A percentile compares a stretch with the other conserved stretches of the same genome.
phyloP scores from a whole-genome alignment of 2,888 invertebrate genomes.

The Lissonota sp. region DNA sequence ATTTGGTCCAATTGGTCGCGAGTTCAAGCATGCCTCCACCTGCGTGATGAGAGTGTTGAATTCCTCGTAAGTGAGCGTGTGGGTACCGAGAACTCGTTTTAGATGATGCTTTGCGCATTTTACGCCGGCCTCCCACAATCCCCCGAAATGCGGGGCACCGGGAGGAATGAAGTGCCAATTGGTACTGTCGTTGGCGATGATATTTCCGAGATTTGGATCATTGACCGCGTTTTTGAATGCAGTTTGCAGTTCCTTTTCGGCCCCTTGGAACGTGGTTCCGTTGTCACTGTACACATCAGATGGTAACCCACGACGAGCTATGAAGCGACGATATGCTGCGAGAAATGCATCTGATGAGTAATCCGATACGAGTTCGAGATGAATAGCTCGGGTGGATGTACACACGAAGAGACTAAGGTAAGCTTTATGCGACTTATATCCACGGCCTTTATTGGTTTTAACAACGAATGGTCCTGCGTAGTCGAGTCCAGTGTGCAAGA shows the following conservation, averaged over 20 bases:
- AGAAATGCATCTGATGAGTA: constrained; percentile 63
- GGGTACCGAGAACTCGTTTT: constrained; percentile 7
- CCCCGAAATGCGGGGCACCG: constrained; percentile 68
- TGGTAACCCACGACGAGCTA: constrained; percentile 70
- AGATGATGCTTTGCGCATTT: constrained; percentile 71
- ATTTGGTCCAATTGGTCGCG: constrained; percentile 17
- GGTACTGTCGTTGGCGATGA: no score
- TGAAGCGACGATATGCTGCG: constrained; percentile 71
- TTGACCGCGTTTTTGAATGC: no score
- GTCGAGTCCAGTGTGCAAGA: constrained; percentile 68
- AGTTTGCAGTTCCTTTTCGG: constrained; percentile 46
- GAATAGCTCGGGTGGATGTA: constrained; percentile 72
- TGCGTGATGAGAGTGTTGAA: constrained; percentile 6
- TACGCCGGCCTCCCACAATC: constrained; percentile 69
- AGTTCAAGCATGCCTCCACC: constrained; percentile 23
- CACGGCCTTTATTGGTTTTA: neutral
- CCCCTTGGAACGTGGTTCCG: constrained; percentile 76
- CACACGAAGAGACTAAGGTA: constrained; percentile 67
- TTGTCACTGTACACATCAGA: constrained; percentile 71
- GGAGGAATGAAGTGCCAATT: constrained; percentile 69
- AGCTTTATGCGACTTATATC: neutral
- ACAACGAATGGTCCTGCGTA: constrained; percentile 61
- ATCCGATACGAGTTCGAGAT: constrained; percentile 73
- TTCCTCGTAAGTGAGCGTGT: constrained; percentile 15
- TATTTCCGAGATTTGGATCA: no score